Evolutionary conservation across 2,888 invertebrate species (phyloP), one percentile per base, ranked within the genome.

Genomic region (Meteorus colon): DNA sequence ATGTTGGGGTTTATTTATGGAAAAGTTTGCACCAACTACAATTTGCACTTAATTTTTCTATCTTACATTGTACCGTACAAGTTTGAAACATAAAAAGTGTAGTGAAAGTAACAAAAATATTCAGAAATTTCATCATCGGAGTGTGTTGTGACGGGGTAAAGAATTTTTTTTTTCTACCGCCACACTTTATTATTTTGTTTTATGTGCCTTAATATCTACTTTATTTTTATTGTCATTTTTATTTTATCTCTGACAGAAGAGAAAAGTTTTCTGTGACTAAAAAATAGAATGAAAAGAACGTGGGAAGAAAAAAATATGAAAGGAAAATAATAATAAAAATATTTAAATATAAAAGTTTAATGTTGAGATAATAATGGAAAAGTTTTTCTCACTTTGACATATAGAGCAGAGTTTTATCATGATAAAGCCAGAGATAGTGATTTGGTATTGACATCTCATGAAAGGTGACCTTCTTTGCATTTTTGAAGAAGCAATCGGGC

Each of bases 361-460:
- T 41, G 41, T 68, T 4, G 34, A 29, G 29, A 48, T 29, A 51
- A 29, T n/a, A 73, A 34, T 45, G n/a, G 19, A 19, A 63, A 45
- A 48, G 34, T 37, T 60, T 60, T 70, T 24, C 93, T 92, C 90
- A 96, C 96, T 97, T 97, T 55, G 96, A 96, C 96, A 97, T 97
- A 89, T 97, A 97, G 37, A 97, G 93, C 79, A 97, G 91, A 0
- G 96, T 96, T 90, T 97, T 97, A 88, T 97, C 97, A 85, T 96
- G 96, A 85, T 97, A 97, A 77, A 97, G 90, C 96, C 97, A 97
- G 14, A 97, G 91, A 88, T 97, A 97, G 89, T 97, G 97, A 87
- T 97, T 97, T 0, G 97, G 97, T 88, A 97, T 96, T 88, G 96
- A 96, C 96, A 97, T 97, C 90, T 97, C 96, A 84, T 97, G 97